Evolutionary conservation across 1,140 invertebrate species (phyloP).

Genomic region (Hylyphantes graminicola): DNA sequence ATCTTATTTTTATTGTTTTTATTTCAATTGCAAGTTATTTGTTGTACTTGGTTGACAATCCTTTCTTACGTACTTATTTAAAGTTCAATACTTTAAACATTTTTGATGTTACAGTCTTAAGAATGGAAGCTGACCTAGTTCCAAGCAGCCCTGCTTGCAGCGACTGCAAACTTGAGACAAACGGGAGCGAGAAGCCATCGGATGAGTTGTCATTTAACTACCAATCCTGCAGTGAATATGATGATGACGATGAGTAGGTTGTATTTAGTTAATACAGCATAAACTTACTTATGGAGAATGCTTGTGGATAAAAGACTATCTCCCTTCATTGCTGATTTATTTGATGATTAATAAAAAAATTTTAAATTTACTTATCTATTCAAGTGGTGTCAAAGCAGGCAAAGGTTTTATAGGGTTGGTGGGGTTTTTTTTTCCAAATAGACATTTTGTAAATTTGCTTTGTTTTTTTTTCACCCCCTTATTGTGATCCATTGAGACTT

Average conservation of each 20-base stretch:
- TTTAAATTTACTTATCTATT: background rate
- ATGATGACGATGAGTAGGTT: conserved; percentile 16
- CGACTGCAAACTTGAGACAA: conserved; percentile 4
- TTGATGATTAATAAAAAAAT: background rate
- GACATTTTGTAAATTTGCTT: too few relatives aligned
- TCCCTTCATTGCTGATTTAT: background rate
- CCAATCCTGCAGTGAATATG: conserved; percentile 7
- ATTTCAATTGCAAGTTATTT: too few relatives aligned
- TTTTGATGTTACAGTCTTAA: background rate
- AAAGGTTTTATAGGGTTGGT: background rate
- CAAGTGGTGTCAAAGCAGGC: background rate
- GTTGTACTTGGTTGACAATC: too few relatives aligned
- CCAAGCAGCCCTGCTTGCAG: background rate
- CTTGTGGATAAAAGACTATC: background rate
- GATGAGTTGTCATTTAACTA: conserved; percentile 7
- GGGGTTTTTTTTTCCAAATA: too few relatives aligned
- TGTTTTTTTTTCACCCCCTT: too few relatives aligned
- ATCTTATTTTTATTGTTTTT: too few relatives aligned
- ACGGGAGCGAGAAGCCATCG: background rate
- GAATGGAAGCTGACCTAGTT: conserved; percentile 6
- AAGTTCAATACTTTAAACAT: too few relatives aligned
- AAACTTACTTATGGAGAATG: background rate
- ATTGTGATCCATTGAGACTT: too few relatives aligned
- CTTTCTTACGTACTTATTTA: too few relatives aligned
- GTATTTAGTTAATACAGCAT: background rate